Conservation (phyloP, 1,140 invertebrate species). For the Zaprionus capensis region DNA sequence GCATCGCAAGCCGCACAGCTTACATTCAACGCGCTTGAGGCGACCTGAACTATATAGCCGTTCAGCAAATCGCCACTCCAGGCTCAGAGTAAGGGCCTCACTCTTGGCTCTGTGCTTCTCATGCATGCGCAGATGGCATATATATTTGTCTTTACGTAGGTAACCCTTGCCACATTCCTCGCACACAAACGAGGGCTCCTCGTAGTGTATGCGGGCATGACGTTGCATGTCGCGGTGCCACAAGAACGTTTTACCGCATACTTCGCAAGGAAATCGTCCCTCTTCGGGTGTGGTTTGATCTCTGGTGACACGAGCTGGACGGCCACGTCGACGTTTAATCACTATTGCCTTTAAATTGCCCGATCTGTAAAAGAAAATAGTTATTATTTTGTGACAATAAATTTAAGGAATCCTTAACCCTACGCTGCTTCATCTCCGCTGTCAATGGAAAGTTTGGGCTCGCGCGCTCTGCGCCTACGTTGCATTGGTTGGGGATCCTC, state of each 20-base stretch:
- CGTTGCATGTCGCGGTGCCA: constrained; percentile 74
- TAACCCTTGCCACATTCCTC: constrained; percentile 63
- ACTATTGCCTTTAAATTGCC: neutral
- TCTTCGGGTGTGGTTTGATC: constrained; percentile 22
- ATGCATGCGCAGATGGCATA: constrained; percentile 59
- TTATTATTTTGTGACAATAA: neutral
- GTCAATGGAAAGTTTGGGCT: constrained; percentile 36
- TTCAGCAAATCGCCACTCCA: constrained; percentile 64
- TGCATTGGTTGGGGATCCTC: constrained; percentile 24
- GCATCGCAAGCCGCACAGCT: constrained; percentile 55
- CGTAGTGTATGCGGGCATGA: constrained; percentile 58
- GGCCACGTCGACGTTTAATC: constrained; percentile 57
- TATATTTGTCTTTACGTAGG: constrained; percentile 70
- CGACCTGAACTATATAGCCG: constrained; percentile 57
- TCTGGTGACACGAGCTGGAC: constrained; percentile 48
- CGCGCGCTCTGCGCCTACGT: constrained; percentile 47
- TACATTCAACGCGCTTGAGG: constrained; percentile 60
- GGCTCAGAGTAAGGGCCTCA: constrained; percentile 24
- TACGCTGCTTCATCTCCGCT: constrained; percentile 49
- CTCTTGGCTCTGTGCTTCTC: constrained; percentile 40
- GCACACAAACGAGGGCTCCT: constrained; percentile 50
- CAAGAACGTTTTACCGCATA: constrained; percentile 68
- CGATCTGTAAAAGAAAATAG: neutral
- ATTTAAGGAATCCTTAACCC: neutral
- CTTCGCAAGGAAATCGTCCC: constrained; percentile 54